Evolutionary conservation across 2,797 vertebrate species (phyloP), one percentile per base, ranked within the genome.

Genomic region (Streptopelia turtur): DNA sequence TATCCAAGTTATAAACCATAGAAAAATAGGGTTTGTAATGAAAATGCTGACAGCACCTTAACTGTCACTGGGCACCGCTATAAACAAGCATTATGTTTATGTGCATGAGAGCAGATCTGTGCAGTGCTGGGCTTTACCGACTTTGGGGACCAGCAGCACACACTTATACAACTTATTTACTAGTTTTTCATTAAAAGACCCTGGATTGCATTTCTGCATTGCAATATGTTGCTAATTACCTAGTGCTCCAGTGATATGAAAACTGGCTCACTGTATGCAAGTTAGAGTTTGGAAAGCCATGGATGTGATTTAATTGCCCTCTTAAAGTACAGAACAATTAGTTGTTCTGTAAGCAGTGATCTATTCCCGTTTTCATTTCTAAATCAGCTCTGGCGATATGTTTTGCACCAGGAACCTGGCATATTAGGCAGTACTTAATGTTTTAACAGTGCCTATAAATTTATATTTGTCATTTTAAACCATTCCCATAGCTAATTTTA

Each of bases 1-100:
- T 43, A 43, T 43, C 83, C 59, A 64, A 66, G 76, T 94, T 91
- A 93, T 95, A 97, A 94, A 87, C 61, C 43, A 52, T 78, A 89
- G 95, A 83, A 94, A 94, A 95, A 94, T 89, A 94, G 72, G 39
- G 45, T 91, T 83, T 74, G 57, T 95, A 91, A 80, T 96, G 93
- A 94, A 96, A 93, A 90, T 88, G 72, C 95, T 96, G 82, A 93
- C 87, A 94, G 76, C 89, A 59, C 59, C 53, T 94, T 89, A 75
- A 60, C 86, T 93, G 83, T 95, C 90, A 63, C 68, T 76, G 45
- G 49, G 31, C 39, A 45, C 43, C 75, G 82, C 88, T 94, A 68
- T 92, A 94, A 96, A 92, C 47, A 93, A 92, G 74, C 11, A 20
- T 95, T 49, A 77, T 89, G 55, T 77, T 96, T 61, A 31, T 83